Base-by-base conservation (phyloP, 2,113 vertebrate species). In the Halichoerus grypus region DNA sequence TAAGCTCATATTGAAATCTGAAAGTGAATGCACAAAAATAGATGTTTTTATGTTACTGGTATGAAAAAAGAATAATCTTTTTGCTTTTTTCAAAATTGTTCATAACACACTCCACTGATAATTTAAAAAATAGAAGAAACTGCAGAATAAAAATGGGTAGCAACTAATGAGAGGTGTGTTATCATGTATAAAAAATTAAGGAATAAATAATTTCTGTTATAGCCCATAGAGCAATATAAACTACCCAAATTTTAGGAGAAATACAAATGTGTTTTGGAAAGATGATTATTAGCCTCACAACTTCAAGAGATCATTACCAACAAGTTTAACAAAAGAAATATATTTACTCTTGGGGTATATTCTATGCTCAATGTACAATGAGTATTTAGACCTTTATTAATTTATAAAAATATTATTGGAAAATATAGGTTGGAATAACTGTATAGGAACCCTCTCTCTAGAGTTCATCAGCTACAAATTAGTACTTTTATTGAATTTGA, bases 231-330 rank as follows among this genome's bases (percentile, higher is more conserved):
- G 31, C 59, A 88, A 94, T 46, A 91, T 49, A 77, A 82, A 94
- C 7, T 42, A 13, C 14, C 71, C 42, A 96, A 91, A 71, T 77
- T 74, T 91, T 72, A 86, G 31, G 22, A 92, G 51, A 91, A 86
- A 88, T 19, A 93, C 10, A 85, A 86, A 91, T 24, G 26, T 67
- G 16, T 87, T 83, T n/a, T 53, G 26, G 7, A 10, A 96, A 31
- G 69, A 93, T 92, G 24, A 89, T 82, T 94, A 92, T 87, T 94
- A 86, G 51, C 33, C 26, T 92, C 39, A 92, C 5, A 89, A 79
- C 19, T 87, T 92, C 49, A 88, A 74, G 36, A 97, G 18, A 55
- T 84, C 22, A 95, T 21, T 2, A 80, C 49, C 59, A 97, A 81
- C 26, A 91, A 91, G 80, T 21, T 63, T 74, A 65, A 96, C 71